Base-by-base conservation (phyloP, 2,797 vertebrate genomes). In the Chelidonichthys spinosus region DNA sequence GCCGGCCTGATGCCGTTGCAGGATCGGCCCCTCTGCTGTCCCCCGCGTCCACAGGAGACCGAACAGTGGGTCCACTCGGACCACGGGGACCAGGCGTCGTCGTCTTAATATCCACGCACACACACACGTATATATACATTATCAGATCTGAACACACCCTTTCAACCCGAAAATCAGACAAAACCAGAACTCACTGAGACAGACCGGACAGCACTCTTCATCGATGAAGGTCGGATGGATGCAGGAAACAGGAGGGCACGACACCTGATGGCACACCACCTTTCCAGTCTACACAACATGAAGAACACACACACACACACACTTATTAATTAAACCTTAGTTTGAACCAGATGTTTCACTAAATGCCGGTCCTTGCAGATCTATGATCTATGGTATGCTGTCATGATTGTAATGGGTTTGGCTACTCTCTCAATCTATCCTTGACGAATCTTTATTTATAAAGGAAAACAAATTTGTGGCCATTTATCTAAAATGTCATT, bases 61-160 rank as follows among this genome's bases (percentile, higher is more conserved):
- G 98, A 98, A 72, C 98, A 99, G 68, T 97, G 91, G 0, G 98
- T 99, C 98, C 98, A 99, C 78, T 99, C 97, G 0, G 98, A 97
- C 98, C 98, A 99, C 0, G 96, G 96, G 33, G 98, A 99, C 98
- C 98, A 99, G 75, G 95, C 97, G 0, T 97, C 95, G 1, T 94
- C 83, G 52, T 96, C 96, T 76, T 76, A 15, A 52, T 0, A 75
- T 3, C 58, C 42, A 67, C 1, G 9, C 1, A 69, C 47, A 67
- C 17, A 67, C 17, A 78, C 46, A 81, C 36, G 56, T 3, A 25
- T 35, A 39, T n/a, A 62, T 32, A 25, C 17, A 54, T 25, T 6
- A 39, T 65, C n/a, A 60, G 11, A 69, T 60, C 4, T 46, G 4
- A n/a, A 25, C 25, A 35, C 6, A 55, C 8, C 32, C 69, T 76